Conservation (phyloP, 1,140 invertebrate species). For the Bombus haemorrhoidalis region DNA sequence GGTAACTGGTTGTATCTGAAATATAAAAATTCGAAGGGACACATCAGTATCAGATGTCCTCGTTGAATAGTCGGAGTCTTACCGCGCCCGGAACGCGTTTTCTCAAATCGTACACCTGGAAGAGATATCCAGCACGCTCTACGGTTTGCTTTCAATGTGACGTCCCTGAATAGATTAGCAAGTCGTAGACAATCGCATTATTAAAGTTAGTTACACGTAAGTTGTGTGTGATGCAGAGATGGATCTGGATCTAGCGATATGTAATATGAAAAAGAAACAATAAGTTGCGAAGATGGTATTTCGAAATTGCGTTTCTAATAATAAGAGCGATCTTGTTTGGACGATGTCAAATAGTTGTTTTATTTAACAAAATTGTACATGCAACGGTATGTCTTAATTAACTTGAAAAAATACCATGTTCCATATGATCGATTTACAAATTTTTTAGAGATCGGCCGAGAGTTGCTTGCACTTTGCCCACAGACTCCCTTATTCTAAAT, state of each 20-base stretch:
- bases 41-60: conserved; percentile 68
- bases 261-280: background rate
- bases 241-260: background rate
- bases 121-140: conserved; percentile 31
- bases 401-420: background rate
- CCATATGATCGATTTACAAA: background rate
- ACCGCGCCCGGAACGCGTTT: conserved; percentile 35
- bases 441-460: background rate
- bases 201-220: background rate
- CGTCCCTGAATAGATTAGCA: background rate
- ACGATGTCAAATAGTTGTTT: conserved; percentile 23
- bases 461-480: no score
- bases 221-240: no score
- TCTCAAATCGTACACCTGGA: conserved; percentile 55
- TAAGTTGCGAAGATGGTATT: background rate
- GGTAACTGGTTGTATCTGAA: conserved; percentile 76
- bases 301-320: background rate
- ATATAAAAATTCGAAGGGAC: conserved; percentile 76
- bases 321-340: background rate
- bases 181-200: background rate
- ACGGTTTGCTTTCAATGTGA: background rate
- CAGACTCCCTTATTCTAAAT: no score
- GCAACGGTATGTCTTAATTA: background rate
- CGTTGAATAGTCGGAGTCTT: conserved; percentile 27
- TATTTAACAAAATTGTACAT: conserved; percentile 40